Conservation (phyloP, 1,140 invertebrate species). For the Orchesella cincta region DNA sequence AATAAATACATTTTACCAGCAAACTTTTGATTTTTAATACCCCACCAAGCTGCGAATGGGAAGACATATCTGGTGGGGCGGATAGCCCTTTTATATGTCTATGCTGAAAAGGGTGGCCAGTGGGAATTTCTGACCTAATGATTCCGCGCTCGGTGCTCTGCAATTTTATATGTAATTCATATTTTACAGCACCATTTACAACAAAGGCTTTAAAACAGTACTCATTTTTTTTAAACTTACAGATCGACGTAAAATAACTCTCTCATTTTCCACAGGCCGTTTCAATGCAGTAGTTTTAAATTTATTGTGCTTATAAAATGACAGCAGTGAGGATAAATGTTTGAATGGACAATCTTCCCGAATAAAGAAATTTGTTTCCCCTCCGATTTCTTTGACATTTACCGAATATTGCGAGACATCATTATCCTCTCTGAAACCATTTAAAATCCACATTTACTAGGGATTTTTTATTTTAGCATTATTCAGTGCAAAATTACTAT, state of each 20-base stretch:
- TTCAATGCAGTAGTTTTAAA: slow-evolving; percentile 41
- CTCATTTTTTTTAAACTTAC: not conserved
- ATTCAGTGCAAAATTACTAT: not conserved
- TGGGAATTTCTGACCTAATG: slow-evolving; percentile 12
- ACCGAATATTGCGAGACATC: slow-evolving; percentile 30
- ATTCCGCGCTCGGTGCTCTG: not conserved
- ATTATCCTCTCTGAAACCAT: slow-evolving; percentile 8
- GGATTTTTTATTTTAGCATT: not conserved
- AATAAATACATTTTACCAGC: too few relatives aligned
- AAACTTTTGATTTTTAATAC: too few relatives aligned
- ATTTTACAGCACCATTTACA: not conserved
- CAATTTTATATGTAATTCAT: too few relatives aligned
- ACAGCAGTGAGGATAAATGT: slow-evolving; percentile 39
- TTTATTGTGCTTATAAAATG: slow-evolving; percentile 46
- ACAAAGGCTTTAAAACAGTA: not conserved
- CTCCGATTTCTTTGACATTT: slow-evolving; percentile 1
- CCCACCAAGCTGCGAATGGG: too few relatives aligned
- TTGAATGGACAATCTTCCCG: slow-evolving; percentile 41
- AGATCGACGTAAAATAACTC: slow-evolving; percentile 9
- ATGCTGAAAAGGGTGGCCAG: not conserved
- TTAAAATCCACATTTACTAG: not conserved
- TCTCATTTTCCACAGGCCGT: slow-evolving; percentile 34
- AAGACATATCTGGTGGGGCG: slow-evolving; percentile 13
- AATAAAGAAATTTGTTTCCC: slow-evolving; percentile 1
- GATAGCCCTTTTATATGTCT: not conserved